Conservation (phyloP, 2,797 vertebrate genomes). For the Todus mexicanus region DNA sequence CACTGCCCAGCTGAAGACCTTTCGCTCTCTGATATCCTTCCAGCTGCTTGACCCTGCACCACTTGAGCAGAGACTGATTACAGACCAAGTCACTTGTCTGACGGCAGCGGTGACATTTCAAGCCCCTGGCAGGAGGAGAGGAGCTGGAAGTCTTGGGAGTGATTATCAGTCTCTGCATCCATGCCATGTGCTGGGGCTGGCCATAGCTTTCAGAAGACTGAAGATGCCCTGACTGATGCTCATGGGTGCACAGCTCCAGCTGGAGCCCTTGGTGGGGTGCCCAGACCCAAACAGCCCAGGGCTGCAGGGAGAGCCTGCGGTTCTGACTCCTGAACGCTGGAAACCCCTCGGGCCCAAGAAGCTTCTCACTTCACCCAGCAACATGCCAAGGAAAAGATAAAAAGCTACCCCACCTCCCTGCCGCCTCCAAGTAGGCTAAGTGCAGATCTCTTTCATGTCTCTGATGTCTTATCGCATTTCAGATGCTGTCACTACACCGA, state of each 20-base stretch:
- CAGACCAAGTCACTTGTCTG: not conserved
- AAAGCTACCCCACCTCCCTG: fast-evolving
- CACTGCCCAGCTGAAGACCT: not conserved
- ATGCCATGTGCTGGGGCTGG: not conserved
- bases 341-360: not conserved
- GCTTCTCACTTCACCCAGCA: not conserved
- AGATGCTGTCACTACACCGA: not conserved
- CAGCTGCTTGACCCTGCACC: not conserved
- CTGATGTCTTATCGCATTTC: conserved; percentile 31
- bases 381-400: not conserved
- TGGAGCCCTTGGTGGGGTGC: not conserved
- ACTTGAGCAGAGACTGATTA: not conserved
- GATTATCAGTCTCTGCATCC: not conserved
- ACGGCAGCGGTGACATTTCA: not conserved
- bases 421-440: not conserved
- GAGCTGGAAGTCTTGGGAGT: not conserved
- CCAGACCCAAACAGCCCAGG: not conserved
- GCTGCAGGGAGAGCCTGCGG: not conserved
- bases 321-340: not conserved
- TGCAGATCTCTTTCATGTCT: conserved; percentile 1
- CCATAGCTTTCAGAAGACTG: not conserved
- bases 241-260: not conserved
- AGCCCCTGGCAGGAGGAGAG: not conserved
- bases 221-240: not conserved
- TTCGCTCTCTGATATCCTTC: not conserved